These are phyloP conservation scores for Phenacoccus solenopsis DNA, from an alignment of 1,140 invertebrate genomes.

Conservation along the genomic window DNA sequence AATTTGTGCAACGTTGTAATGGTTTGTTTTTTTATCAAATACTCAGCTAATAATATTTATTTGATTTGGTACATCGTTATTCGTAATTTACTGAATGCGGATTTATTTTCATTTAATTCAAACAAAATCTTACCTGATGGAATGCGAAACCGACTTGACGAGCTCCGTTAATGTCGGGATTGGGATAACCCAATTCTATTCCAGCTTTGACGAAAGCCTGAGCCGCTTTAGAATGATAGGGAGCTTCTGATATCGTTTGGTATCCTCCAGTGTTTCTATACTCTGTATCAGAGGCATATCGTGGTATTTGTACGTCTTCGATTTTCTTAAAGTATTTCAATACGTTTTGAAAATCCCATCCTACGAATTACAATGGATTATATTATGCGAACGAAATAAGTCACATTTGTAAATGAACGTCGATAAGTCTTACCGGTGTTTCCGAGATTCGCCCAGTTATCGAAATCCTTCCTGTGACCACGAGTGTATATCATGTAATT, in stretches of 20 bases:
- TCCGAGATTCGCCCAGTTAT: slow-evolving; percentile 55
- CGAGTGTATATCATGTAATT: slow-evolving; percentile 80
- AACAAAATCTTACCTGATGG: slow-evolving; percentile 35
- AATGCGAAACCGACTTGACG: slow-evolving; percentile 37
- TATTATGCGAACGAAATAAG: slow-evolving; percentile 14
- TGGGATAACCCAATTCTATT: slow-evolving; percentile 38
- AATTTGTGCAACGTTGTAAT: too few species aligned
- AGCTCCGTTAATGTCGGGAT: slow-evolving; percentile 40
- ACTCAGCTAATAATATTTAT: too few species aligned
- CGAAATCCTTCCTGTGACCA: slow-evolving; percentile 59
- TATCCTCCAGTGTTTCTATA: slow-evolving; percentile 32
- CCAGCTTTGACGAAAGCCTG: slow-evolving; percentile 38
- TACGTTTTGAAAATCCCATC: slow-evolving; percentile 72
- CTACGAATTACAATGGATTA: slow-evolving; percentile 31
- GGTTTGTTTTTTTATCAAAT: too few species aligned
- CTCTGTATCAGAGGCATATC: slow-evolving; percentile 42
- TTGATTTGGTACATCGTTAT: too few species aligned
- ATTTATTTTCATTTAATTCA: slow-evolving; percentile 25
- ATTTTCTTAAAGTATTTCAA: slow-evolving; percentile 70
- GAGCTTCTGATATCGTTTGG: slow-evolving; percentile 31
- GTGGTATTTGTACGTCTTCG: slow-evolving; percentile 49
- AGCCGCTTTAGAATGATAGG: slow-evolving; percentile 31
- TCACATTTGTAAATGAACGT: slow-evolving; percentile 30
- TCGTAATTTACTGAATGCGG: too few species aligned
- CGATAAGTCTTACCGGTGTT: slow-evolving; percentile 32